These are phyloP conservation scores for Augochlorella aurata DNA, from an alignment of 2,888 invertebrate genomes.

Conservation along the genomic window DNA sequence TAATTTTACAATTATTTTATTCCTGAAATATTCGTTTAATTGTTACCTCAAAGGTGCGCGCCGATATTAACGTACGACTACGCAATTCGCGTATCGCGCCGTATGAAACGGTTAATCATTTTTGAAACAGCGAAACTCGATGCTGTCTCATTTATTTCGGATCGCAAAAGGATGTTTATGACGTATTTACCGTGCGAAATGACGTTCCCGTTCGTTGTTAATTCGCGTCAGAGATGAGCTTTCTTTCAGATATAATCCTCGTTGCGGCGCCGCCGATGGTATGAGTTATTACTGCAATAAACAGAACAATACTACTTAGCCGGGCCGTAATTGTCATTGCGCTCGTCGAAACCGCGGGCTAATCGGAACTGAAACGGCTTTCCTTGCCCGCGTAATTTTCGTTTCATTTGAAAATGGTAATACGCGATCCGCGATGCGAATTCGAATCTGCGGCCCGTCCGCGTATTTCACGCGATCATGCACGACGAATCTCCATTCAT, in stretches of 20 bases:
- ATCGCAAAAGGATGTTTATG: background rate
- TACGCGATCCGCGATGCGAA: slow-evolving; percentile 25
- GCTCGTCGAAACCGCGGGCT: slow-evolving; percentile 51
- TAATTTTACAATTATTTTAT: too few relatives aligned
- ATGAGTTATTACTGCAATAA: slow-evolving; percentile 34
- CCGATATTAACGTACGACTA: too few relatives aligned
- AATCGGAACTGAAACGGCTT: slow-evolving; percentile 33
- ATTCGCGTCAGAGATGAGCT: background rate
- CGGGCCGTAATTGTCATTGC: slow-evolving; percentile 41
- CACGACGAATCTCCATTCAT: slow-evolving; percentile 18
- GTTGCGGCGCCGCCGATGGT: background rate
- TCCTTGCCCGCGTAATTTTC: slow-evolving; percentile 51
- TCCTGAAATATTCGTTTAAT: too few relatives aligned
- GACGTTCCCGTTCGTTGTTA: background rate
- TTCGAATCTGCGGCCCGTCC: slow-evolving; percentile 36
- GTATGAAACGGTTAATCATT: background rate
- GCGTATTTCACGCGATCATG: slow-evolving; percentile 14
- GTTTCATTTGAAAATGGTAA: slow-evolving; percentile 50
- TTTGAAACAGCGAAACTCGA: background rate
- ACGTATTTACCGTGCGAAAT: background rate
- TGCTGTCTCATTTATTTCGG: background rate
- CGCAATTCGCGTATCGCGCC: too few relatives aligned
- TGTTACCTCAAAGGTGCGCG: too few relatives aligned
- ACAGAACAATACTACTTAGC: slow-evolving; percentile 28
- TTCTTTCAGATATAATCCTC: background rate